phyloP scores from a whole-genome alignment of 1,140 invertebrate species.

The Bicyclus anynana region DNA sequence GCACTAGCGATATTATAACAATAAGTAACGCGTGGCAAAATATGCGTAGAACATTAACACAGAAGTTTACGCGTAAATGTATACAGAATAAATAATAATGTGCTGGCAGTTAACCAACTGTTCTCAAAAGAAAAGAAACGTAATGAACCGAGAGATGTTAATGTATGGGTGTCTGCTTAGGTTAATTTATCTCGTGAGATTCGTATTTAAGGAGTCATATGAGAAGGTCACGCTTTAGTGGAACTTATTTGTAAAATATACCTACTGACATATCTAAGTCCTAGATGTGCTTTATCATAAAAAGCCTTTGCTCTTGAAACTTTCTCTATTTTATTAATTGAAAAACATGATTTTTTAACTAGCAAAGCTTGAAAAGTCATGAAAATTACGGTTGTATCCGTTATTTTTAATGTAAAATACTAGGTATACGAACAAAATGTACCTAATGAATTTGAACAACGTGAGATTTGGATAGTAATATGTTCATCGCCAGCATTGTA shows the following conservation, averaged over 20 bases:
- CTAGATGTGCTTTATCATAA: too few species aligned
- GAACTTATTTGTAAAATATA: background rate
- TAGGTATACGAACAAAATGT: too few species aligned
- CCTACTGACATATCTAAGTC: too few species aligned
- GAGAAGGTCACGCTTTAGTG: background rate
- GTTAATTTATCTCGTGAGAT: slow-evolving; percentile 15
- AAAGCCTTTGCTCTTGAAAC: too few species aligned
- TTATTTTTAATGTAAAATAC: too few species aligned
- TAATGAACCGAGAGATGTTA: slow-evolving; percentile 41
- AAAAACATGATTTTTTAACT: too few species aligned
- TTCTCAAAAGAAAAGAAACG: slow-evolving; percentile 36
- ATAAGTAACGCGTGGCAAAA: slow-evolving; percentile 1
- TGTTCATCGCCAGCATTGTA: too few species aligned
- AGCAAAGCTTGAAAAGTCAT: too few species aligned
- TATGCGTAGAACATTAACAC: slow-evolving; percentile 9
- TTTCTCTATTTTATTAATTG: too few species aligned
- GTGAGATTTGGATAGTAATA: too few species aligned
- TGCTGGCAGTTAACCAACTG: slow-evolving; percentile 43
- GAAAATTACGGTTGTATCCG: too few species aligned
- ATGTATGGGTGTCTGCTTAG: slow-evolving; percentile 20
- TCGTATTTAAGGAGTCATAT: background rate
- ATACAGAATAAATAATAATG: slow-evolving; percentile 30
- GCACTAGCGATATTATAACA: slow-evolving; percentile 1
- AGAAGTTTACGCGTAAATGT: slow-evolving; percentile 22
- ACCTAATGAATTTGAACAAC: too few species aligned